Evolutionary conservation across 2,113 vertebrate species (phyloP).

Genomic region (Rhea americana): DNA sequence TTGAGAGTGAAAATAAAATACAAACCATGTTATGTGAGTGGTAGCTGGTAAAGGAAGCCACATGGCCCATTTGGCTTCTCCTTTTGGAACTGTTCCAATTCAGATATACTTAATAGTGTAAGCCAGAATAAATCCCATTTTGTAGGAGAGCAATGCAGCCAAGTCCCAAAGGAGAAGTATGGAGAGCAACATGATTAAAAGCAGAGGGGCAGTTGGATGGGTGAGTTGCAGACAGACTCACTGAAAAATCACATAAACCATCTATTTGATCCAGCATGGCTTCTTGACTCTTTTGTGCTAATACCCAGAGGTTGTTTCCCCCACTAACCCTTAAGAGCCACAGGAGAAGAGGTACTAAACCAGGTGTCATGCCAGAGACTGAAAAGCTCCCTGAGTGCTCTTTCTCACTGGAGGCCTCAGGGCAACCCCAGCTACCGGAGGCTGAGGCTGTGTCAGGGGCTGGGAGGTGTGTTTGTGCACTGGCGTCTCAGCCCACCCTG

Average conservation of each 20-base stretch:
- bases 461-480: neutral
- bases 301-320: neutral
- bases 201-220: neutral
- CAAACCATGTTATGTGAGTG: neutral
- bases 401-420: neutral
- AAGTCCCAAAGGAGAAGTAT: neutral
- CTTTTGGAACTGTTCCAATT: slow-evolving; percentile 16
- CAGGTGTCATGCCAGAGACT: neutral
- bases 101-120: neutral
- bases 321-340: neutral
- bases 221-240: neutral
- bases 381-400: neutral
- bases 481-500: neutral
- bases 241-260: neutral
- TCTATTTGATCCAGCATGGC: neutral
- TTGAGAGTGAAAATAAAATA: neutral
- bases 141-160: neutral
- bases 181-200: neutral
- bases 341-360: neutral
- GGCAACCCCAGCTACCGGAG: neutral
- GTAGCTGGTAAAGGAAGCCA: slow-evolving; percentile 8
- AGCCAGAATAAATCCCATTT: slow-evolving; percentile 5
- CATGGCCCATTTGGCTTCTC: slow-evolving; percentile 16
- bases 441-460: neutral
- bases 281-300: neutral